Evolutionary conservation across 2,888 invertebrate genomes (phyloP).

Genomic region (Drosophila yooni): DNA sequence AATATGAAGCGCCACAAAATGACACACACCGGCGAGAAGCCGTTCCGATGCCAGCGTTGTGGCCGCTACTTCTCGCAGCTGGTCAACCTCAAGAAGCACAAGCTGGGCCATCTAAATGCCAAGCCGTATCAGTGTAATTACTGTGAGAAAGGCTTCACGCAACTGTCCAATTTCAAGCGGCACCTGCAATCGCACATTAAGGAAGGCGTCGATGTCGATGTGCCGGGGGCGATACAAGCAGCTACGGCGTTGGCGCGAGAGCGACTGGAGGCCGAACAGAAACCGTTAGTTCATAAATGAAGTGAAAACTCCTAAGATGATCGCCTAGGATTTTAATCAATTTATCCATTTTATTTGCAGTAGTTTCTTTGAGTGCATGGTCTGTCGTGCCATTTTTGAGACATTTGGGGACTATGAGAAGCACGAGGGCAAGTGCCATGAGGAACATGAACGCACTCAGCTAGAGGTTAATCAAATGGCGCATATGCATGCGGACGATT

Average conservation of each 20-base stretch:
- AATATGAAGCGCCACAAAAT: slow-evolving; percentile 84
- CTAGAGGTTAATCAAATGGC: slow-evolving; percentile 72
- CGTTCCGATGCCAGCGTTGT: slow-evolving; percentile 84
- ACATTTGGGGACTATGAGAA: slow-evolving; percentile 83
- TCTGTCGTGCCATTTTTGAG: slow-evolving; percentile 82
- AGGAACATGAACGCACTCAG: slow-evolving; percentile 71
- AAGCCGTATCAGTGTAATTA: slow-evolving; percentile 83
- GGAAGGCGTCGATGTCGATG: slow-evolving; percentile 78
- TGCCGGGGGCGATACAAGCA: slow-evolving; percentile 73
- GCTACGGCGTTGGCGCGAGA: slow-evolving; percentile 78
- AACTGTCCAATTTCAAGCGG: slow-evolving; percentile 83
- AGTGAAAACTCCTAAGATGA: not conserved
- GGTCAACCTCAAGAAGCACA: slow-evolving; percentile 85
- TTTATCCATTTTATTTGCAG: slow-evolving; percentile 27
- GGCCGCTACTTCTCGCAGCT: slow-evolving; percentile 84
- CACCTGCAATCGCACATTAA: slow-evolving; percentile 82
- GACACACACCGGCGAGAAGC: slow-evolving; percentile 84
- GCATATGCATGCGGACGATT: slow-evolving; percentile 78
- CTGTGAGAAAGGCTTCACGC: slow-evolving; percentile 84
- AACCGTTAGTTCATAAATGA: slow-evolving; percentile 45
- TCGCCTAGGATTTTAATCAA: not conserved
- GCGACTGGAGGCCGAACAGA: slow-evolving; percentile 80
- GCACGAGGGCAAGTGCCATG: slow-evolving; percentile 82
- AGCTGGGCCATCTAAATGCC: slow-evolving; percentile 84
- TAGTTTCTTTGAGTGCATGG: slow-evolving; percentile 83